Percentiles rank a stretch among this genome's conserved stretches.
phyloP scores from a whole-genome alignment of 1,140 invertebrate genomes.

The Rhagoletis zephyria region DNA sequence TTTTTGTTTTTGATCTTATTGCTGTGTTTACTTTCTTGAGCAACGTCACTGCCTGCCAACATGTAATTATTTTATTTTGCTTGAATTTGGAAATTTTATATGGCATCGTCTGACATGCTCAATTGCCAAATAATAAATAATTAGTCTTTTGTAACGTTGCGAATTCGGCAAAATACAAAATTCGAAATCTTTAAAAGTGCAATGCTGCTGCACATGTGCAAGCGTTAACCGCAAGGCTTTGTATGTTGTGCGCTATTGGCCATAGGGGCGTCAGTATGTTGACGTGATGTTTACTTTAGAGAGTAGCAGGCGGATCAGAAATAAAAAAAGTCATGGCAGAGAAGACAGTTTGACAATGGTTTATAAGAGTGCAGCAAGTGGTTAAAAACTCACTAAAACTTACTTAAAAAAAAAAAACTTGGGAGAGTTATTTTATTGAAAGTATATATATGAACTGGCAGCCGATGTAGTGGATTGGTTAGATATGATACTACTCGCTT shows the following conservation, averaged over 20 bases:
- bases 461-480: no score
- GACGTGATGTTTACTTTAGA: slow-evolving; percentile 55
- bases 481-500: no score
- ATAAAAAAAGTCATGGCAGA: neutral
- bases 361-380: no score
- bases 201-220: neutral
- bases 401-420: no score
- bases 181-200: slow-evolving; percentile 1
- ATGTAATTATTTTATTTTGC: slow-evolving; percentile 57
- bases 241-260: neutral
- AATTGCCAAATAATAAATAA: slow-evolving; percentile 58
- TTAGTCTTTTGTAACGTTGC: slow-evolving; percentile 53
- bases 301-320: neutral
- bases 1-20: neutral
- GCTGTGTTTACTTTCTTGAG: neutral
- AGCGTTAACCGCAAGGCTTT: neutral
- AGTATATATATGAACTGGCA: no score
- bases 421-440: no score
- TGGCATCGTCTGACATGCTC: slow-evolving; percentile 54
- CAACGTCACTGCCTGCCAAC: slow-evolving; percentile 40
- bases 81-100: slow-evolving; percentile 54
- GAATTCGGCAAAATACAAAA: neutral
- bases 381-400: no score
- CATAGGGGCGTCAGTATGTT: slow-evolving; percentile 52
- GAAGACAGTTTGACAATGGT: slow-evolving; percentile 33